Conservation (phyloP, 2,797 vertebrate species). For the Rhinichthys osculus region DNA sequence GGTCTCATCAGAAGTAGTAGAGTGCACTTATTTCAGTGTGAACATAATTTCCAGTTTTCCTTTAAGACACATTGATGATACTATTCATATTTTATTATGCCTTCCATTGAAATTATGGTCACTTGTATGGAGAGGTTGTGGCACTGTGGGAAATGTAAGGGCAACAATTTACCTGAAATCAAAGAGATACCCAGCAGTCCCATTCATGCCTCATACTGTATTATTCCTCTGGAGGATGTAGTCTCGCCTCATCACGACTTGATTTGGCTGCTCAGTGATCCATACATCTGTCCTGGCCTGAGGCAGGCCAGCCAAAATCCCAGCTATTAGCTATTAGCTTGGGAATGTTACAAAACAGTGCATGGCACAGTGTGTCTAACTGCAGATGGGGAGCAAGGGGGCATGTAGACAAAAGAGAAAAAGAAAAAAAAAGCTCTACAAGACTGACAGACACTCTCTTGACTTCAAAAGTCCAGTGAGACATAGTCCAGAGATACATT, state of each 20-base stretch:
- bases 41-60: slow-evolving; percentile 12
- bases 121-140: not conserved
- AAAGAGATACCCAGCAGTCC: slow-evolving; percentile 30
- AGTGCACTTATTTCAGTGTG: not conserved
- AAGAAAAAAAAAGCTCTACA: not conserved
- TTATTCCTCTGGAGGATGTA: slow-evolving; percentile 38
- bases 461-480: slow-evolving; percentile 34
- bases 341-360: slow-evolving; percentile 47
- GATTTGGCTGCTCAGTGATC: slow-evolving; percentile 64
- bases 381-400: slow-evolving; percentile 15
- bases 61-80: slow-evolving; percentile 28
- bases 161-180: slow-evolving; percentile 46
- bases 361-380: slow-evolving; percentile 22
- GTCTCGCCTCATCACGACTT: slow-evolving; percentile 31
- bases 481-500: not conserved
- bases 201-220: slow-evolving; percentile 41
- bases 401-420: not conserved
- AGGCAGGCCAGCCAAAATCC: slow-evolving; percentile 57
- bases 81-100: slow-evolving; percentile 20
- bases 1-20: no score
- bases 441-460: slow-evolving; percentile 45
- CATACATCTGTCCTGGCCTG: slow-evolving; percentile 61
- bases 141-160: slow-evolving; percentile 23
- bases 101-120: slow-evolving; percentile 18
- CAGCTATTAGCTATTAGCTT: slow-evolving; percentile 9